Evolutionary conservation across 2,888 invertebrate species (phyloP).

Genomic region (Acanthopleura granulata): DNA sequence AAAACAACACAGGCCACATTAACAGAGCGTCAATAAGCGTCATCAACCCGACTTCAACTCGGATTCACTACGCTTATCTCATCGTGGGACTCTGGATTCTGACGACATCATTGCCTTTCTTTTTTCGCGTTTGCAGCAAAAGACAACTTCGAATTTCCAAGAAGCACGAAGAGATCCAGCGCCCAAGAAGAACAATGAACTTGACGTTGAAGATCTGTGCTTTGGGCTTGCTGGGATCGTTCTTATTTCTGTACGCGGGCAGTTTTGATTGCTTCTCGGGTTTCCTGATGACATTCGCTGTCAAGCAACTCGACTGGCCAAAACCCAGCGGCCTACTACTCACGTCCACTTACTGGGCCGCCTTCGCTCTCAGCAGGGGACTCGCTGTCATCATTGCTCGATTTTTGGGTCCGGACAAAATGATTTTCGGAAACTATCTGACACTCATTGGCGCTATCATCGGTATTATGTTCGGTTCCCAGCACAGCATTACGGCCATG

Average conservation of each 20-base stretch:
- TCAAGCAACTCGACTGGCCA: constrained; percentile 56
- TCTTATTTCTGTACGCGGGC: constrained; percentile 66
- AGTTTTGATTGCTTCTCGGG: constrained; percentile 67
- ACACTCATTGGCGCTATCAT: constrained; percentile 36
- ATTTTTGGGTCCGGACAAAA: constrained; percentile 56
- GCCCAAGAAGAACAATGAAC: background rate
- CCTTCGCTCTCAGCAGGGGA: constrained; percentile 66
- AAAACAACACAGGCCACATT: background rate
- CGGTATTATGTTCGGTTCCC: constrained; percentile 29
- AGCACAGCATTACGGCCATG: constrained; percentile 41
- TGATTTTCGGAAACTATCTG: constrained; percentile 57
- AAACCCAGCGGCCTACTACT: constrained; percentile 58
- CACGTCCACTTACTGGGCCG: constrained; percentile 68
- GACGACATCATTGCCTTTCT: background rate
- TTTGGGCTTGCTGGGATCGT: constrained; percentile 57
- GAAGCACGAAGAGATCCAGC: background rate
- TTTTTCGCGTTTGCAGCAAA: background rate
- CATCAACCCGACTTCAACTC: background rate
- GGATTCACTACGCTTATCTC: background rate
- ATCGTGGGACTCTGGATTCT: background rate
- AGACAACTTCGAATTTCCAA: background rate
- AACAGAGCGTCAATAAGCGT: background rate
- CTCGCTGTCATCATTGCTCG: constrained; percentile 63
- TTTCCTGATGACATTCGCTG: constrained; percentile 64
- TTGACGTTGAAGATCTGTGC: background rate